Percentiles rank a stretch among this genome's conserved stretches.
phyloP scores from a whole-genome alignment of 2,888 invertebrate species.

The Meganola albula region DNA sequence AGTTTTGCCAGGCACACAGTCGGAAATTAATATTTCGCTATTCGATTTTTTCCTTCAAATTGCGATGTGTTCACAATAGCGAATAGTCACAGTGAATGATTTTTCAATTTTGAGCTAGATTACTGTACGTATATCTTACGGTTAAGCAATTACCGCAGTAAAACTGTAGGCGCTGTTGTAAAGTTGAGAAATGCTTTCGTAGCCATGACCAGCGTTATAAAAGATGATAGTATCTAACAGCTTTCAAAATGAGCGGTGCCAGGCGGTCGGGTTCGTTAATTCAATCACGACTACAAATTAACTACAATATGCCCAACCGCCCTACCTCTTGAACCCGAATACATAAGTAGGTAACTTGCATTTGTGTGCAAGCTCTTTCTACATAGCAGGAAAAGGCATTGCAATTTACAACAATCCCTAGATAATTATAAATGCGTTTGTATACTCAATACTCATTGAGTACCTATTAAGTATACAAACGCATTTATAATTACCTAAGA shows the following conservation, averaged over 20 bases:
- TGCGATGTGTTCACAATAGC: constrained; percentile 29
- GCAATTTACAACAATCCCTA: constrained; percentile 7
- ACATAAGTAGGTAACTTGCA: constrained; percentile 18
- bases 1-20: constrained; percentile 28
- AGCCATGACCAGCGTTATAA: constrained; percentile 31
- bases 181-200: constrained; percentile 27
- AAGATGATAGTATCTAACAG: constrained; percentile 45
- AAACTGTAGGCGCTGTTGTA: constrained; percentile 16
- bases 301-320: constrained; percentile 37
- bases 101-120: constrained; percentile 33
- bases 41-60: constrained; percentile 43
- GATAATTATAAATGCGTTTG: too few species aligned
- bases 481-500: too few species aligned
- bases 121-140: constrained; percentile 21
- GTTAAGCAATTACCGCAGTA: constrained; percentile 19
- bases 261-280: constrained; percentile 50
- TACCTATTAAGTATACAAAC: too few species aligned
- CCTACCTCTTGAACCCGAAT: constrained; percentile 36
- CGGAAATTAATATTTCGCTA: constrained; percentile 39
- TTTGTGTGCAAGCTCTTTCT: constrained; percentile 5
- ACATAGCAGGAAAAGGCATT: constrained; percentile 9
- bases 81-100: constrained; percentile 27
- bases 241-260: constrained; percentile 48
- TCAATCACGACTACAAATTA: constrained; percentile 64
- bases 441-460: too few species aligned